Base-by-base conservation (phyloP, 1,140 invertebrate species). In the Hyles euphorbiae region DNA sequence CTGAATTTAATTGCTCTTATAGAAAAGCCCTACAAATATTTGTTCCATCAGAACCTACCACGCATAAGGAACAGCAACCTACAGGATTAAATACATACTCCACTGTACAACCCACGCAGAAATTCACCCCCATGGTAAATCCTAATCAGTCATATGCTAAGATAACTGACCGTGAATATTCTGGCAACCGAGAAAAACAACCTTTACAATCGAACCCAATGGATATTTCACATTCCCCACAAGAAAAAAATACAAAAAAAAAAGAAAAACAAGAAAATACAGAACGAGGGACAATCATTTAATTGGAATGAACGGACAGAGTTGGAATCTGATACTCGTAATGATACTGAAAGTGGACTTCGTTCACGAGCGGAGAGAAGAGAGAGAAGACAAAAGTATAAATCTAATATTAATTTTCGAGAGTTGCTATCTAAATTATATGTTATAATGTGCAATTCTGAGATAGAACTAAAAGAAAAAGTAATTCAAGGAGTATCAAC, bases 401-500 rank as follows among this genome's bases (percentile, higher is more conserved):
- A 10, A 47, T 7, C 46, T 5, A 7, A 11, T 10, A 12, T 11
- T 11, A 4, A 47, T 47, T 12, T 47, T 44, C 36, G 32, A 22
- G 47, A 50, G 34, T 9, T 9, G 11, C 9, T 32, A 6, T 10
- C 33, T 32, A 11, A 58, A 10, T 10, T 43, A 36, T 12, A 60
- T 32, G 47, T 53, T 53, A 33, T 40, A 6, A 22, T 53, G 60
- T 7, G 43, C 52, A 57, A 8, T 59, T 32, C 9, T 32, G 34
- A 59, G 53, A 34, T 10, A 62, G 34, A 36, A 34, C 43, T 64
- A 9, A 34, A 49, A 2, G 22, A 51, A n/a, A 67, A 63, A 57
- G 9, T 63, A 11, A 33, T 55, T 36, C 53, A 22, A 32, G 36
- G 9, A 6, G 10, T 68, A 12, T 54, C 61, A 32, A 59, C 47